Base-by-base conservation (phyloP, 2,888 invertebrate genomes). In the Allophyes oxyacanthae region DNA sequence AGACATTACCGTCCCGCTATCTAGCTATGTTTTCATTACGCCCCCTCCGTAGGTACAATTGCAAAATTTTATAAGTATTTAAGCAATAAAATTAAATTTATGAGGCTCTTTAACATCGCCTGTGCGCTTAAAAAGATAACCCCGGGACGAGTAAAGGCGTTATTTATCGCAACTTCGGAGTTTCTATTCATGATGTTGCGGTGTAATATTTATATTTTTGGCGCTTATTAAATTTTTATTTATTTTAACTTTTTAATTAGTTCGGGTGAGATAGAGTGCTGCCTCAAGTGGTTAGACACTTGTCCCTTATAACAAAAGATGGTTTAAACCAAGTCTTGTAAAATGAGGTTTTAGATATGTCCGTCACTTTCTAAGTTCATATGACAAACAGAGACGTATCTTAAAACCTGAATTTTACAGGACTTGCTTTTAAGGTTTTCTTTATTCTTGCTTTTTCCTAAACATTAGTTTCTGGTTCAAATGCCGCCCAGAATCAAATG, bases 1-100 rank as follows among this genome's bases (percentile, higher is more conserved):
- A 77, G 78, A 75, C 60, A 69, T 72, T 64, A 66, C 56, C 45
- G 43, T 20, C 45, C 58, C 65, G 61, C 67, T 78, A 78, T 78
- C 75, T 77, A 66, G 61, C 69, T 62, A 74, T 82, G 78, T 79
- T 78, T 81, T 79, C 76, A 79, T 79, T 80, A 74, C 58, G 37
- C 38, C 49, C 68, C 54, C 60, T 56, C 58, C 30, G 65, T 73
- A 65, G 71, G 77, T 80, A 75, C 81, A 79, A 85, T 81, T 82
- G 84, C 81, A 76, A 81, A 82, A 84, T 85, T 84, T 86, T 79
- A 78, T 82, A 82, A 83, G 82, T 84, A 79, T 80, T 75, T 78
- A 78, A 78, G 84, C 81, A 83, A 84, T 87, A 88, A 86, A 85
- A 86, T 84, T 77, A 82, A 87, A 87, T 88, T 88, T 87, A 88